These are phyloP conservation scores for Volucella inanis DNA, from an alignment of 2,888 invertebrate species.

Conservation along the genomic window DNA sequence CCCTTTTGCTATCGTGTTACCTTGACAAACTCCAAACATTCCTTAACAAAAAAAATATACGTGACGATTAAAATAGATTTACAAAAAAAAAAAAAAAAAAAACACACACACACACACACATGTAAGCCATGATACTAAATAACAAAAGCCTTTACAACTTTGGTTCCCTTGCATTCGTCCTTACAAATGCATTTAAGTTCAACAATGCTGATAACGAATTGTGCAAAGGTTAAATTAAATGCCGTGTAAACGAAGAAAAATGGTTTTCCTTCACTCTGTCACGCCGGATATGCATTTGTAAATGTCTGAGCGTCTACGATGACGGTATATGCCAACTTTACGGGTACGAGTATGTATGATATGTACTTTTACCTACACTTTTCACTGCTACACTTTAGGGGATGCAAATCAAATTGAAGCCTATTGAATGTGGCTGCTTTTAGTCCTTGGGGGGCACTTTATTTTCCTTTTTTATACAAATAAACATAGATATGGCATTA, in stretches of 20 bases:
- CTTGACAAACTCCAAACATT: no score
- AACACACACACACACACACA: background rate
- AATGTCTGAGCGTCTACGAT: slow-evolving; percentile 51
- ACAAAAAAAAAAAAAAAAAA: no score
- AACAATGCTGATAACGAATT: slow-evolving; percentile 45
- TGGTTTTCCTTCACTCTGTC: slow-evolving; percentile 26
- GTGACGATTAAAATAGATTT: no score
- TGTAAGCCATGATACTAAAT: slow-evolving; percentile 2
- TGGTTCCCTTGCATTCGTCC: background rate
- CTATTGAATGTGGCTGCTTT: slow-evolving; percentile 63
- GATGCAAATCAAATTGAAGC: slow-evolving; percentile 66
- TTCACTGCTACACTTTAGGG: slow-evolving; percentile 28
- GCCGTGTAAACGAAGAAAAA: slow-evolving; percentile 15
- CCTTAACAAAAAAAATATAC: no score
- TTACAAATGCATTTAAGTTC: slow-evolving; percentile 4
- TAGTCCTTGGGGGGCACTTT: slow-evolving; percentile 67
- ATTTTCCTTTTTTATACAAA: slow-evolving; percentile 46
- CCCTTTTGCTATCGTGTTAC: no score
- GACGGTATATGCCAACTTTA: slow-evolving; percentile 12
- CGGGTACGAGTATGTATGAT: background rate
- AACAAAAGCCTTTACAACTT: background rate
- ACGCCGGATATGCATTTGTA: slow-evolving; percentile 64
- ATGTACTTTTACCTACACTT: slow-evolving; percentile 7
- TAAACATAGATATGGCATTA: slow-evolving; percentile 41
- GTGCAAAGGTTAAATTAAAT: slow-evolving; percentile 36